Evolutionary conservation across 2,113 vertebrate species (phyloP), one percentile per base, ranked within the genome.

Genomic region (Pachyramphus minor): DNA sequence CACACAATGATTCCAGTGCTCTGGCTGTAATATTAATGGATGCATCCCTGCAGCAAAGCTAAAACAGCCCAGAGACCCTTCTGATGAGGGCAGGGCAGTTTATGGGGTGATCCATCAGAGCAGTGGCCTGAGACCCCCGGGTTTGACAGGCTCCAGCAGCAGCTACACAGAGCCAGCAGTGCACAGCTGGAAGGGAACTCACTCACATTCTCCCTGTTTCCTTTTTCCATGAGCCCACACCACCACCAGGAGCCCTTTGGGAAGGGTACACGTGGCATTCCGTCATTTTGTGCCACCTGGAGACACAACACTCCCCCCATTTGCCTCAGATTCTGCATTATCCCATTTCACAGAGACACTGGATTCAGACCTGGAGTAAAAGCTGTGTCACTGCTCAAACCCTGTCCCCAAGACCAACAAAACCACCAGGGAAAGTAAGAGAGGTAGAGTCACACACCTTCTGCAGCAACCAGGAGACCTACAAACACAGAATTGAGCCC

Each of bases 201-300:
- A 1, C n/a, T 68, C 63, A 1, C 28, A 1, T 10, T 9, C 27
- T 1, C 35, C 5, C 1, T 2, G 58, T 8, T 11, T 17, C 22
- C 35, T 27, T 17, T 55, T 17, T 31, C 64, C 33, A 17, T 0
- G 5, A 69, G 52, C 56, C 31, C 7, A 23, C 10, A 17, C 20
- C 37, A 33, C 0, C 66, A 31, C 0, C 66, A n/a, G 14, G 39
- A 87, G 39, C 72, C 67, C 33, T 15, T 4, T 24, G 67, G 72
- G 60, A 37, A 20, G 14, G 1, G 0, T 0, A 31, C 59, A 1
- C 3, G 0, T 1, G 23, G 66, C 47, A n/a, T 4, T 20, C 12
- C 23, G 24, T 15, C 47, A 4, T 12, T 5, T 2, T 2, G 8
- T 19, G 18, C 52, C 27, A 47, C 72, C 52, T 22, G 9, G 16